These are phyloP conservation scores for Orchesella cincta DNA, from an alignment of 1,140 invertebrate genomes.

Conservation along the genomic window DNA sequence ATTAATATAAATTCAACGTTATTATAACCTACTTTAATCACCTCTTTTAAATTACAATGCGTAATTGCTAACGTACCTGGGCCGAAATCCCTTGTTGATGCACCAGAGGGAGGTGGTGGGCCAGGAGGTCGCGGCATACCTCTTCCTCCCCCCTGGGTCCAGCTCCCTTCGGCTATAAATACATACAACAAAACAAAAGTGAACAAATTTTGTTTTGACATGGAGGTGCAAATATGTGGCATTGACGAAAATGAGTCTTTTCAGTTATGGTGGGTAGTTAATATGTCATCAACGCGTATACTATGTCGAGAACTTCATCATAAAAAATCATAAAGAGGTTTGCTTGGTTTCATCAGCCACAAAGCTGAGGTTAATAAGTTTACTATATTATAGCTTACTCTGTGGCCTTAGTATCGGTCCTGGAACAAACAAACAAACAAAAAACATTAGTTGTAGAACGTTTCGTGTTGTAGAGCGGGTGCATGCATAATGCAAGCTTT, in stretches of 20 bases:
- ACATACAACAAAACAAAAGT: background rate
- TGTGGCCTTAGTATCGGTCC: slow-evolving; percentile 51
- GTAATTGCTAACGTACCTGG: background rate
- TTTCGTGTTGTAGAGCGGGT: background rate
- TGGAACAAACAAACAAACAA: background rate
- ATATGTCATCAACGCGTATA: slow-evolving; percentile 31
- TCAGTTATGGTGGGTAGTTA: slow-evolving; percentile 26
- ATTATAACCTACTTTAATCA: slow-evolving; percentile 31
- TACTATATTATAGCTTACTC: slow-evolving; percentile 37
- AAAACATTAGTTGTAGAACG: background rate
- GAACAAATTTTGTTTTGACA: background rate
- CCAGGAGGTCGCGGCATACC: slow-evolving; percentile 41
- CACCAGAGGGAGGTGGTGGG: slow-evolving; percentile 32
- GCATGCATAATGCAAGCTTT: background rate
- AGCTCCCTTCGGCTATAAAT: slow-evolving; percentile 49
- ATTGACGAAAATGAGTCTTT: slow-evolving; percentile 22
- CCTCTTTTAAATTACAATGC: background rate
- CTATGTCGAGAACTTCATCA: slow-evolving; percentile 25
- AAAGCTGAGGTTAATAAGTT: no score
- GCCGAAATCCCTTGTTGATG: slow-evolving; percentile 3
- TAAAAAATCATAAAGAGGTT: slow-evolving; percentile 1
- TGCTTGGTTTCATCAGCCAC: no score
- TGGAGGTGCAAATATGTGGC: background rate
- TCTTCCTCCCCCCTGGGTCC: slow-evolving; percentile 50
- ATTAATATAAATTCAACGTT: no score